phyloP scores from a whole-genome alignment of 2,797 vertebrate species.

The Sciurus vulgaris region DNA sequence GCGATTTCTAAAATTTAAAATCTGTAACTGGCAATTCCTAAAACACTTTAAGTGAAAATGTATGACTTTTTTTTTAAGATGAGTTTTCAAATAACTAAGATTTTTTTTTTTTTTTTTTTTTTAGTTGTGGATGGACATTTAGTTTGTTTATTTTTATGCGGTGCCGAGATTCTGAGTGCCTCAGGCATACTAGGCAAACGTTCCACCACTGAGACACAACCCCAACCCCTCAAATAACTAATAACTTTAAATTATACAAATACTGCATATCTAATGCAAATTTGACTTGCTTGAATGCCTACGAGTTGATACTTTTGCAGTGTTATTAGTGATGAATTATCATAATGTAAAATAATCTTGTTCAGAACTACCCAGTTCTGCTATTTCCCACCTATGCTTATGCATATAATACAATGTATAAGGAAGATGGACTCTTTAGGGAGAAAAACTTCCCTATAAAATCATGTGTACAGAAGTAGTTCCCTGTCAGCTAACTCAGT shows the following conservation, averaged over 20 bases:
- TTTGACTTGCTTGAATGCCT: background rate
- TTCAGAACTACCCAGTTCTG: background rate
- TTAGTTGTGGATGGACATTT: too few relatives aligned
- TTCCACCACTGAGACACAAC: too few relatives aligned
- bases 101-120: too few relatives aligned
- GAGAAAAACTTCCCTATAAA: background rate
- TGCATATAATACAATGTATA: background rate
- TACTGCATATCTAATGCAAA: background rate
- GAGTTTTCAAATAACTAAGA: constrained; percentile 14
- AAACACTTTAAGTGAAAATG: background rate
- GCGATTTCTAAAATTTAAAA: constrained; percentile 21
- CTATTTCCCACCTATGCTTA: background rate
- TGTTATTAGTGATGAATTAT: background rate
- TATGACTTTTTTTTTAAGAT: background rate
- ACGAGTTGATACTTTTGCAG: background rate
- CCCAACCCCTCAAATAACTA: background rate
- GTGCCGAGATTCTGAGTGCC: too few relatives aligned
- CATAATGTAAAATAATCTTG: background rate
- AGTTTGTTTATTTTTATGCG: too few relatives aligned
- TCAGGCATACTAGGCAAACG: too few relatives aligned
- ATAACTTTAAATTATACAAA: background rate
- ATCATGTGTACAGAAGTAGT: background rate
- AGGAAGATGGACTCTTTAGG: background rate
- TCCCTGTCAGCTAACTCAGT: constrained; percentile 15
- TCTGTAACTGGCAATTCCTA: background rate